Percentiles rank a stretch among this genome's conserved stretches.
Evolutionary conservation across 2,888 invertebrate species (phyloP).

Genomic region (Parasteatoda lunata): DNA sequence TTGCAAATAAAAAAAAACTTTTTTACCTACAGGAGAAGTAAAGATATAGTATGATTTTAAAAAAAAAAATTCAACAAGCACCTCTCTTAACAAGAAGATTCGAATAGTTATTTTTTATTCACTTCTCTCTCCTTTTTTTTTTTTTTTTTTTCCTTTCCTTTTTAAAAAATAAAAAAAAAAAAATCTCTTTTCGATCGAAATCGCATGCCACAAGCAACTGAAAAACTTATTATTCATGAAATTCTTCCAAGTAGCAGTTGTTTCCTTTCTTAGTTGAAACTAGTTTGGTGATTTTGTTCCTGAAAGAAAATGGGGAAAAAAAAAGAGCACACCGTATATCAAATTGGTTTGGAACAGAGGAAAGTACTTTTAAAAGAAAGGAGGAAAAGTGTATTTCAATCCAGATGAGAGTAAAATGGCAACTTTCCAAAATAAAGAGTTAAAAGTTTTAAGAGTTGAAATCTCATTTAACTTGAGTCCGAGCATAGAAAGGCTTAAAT

Average conservation of each 20-base stretch:
- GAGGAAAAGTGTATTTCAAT: slow-evolving; percentile 7
- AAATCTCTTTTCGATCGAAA: slow-evolving; percentile 20
- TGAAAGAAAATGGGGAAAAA: not conserved
- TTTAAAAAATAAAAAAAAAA: not conserved
- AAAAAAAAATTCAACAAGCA: no score
- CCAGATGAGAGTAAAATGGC: not conserved
- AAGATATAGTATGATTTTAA: no score
- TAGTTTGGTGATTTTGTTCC: slow-evolving; percentile 24
- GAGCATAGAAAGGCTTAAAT: not conserved
- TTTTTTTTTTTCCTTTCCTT: no score
- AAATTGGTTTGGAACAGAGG: not conserved
- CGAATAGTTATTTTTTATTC: no score
- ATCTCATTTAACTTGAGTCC: not conserved
- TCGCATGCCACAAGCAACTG: slow-evolving; percentile 11
- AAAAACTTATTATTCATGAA: slow-evolving; percentile 55
- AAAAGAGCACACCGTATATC: slow-evolving; percentile 4
- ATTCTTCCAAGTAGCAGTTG: slow-evolving; percentile 29
- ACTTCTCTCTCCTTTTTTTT: no score
- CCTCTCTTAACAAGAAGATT: no score
- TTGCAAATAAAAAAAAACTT: no score
- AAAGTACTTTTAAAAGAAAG: not conserved
- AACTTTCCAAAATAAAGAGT: not conserved
- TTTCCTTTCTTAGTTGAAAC: slow-evolving; percentile 27
- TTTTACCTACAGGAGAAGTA: no score
- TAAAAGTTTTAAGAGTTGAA: not conserved